Conservation (phyloP, 2,888 invertebrate species). For the Hesperia comma region DNA sequence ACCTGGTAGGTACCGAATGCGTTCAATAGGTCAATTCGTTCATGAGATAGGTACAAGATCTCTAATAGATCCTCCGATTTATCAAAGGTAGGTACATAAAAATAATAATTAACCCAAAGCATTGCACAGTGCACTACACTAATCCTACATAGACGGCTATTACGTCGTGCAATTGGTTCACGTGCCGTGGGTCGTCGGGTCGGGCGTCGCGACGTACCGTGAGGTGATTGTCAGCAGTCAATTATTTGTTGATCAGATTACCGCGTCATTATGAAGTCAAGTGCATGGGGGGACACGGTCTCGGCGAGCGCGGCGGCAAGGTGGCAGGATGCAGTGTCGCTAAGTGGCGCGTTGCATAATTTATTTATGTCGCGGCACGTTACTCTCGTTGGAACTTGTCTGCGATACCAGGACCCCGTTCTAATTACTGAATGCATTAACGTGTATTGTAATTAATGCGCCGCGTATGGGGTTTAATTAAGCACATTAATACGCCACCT, state of each 20-base stretch:
- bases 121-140: too few species aligned
- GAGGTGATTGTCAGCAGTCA: constrained; percentile 30
- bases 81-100: too few species aligned
- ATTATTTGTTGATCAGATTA: constrained; percentile 43
- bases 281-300: constrained; percentile 38
- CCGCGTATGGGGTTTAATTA: constrained; percentile 36
- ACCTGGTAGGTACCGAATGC: too few species aligned
- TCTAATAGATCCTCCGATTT: too few species aligned
- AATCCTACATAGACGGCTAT: too few species aligned
- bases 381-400: constrained; percentile 65
- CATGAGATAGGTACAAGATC: too few species aligned
- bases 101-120: too few species aligned
- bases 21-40: too few species aligned
- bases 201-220: constrained; percentile 2
- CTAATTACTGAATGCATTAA: constrained; percentile 52
- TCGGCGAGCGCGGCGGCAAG: constrained; percentile 27
- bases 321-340: constrained; percentile 55
- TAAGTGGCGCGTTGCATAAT: constrained; percentile 77
- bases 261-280: constrained; percentile 44
- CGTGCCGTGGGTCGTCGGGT: constrained; percentile 1
- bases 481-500: constrained; percentile 29
- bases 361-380: constrained; percentile 80
- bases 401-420: constrained; percentile 55
- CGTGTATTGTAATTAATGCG: constrained; percentile 38
- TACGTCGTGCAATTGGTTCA: not conserved